These are phyloP conservation scores for Rhynchotus rufescens DNA, from an alignment of 2,797 vertebrate genomes.

Conservation along the genomic window DNA sequence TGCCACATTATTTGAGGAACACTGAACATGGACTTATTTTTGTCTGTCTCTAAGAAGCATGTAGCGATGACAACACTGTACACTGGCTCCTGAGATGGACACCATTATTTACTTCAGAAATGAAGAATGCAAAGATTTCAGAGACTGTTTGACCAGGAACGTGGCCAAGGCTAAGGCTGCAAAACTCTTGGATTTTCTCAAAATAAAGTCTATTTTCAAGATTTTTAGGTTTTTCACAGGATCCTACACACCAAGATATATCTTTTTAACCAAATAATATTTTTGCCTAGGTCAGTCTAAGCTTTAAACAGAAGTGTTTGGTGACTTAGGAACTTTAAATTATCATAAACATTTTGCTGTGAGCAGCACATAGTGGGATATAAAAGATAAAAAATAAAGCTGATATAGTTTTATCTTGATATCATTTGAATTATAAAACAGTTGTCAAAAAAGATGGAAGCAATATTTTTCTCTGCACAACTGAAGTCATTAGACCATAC, in stretches of 20 bases:
- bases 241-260: not conserved
- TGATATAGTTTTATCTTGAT: not conserved
- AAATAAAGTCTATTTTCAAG: not conserved
- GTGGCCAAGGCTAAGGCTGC: not conserved
- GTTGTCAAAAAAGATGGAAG: not conserved
- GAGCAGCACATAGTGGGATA: not conserved
- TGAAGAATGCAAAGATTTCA: not conserved
- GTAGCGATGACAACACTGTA: not conserved
- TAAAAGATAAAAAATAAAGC: not conserved
- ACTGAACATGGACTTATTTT: not conserved
- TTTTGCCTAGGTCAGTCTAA: not conserved
- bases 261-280: not conserved
- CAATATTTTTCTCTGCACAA: not conserved
- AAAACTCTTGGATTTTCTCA: not conserved
- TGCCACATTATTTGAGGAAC: not conserved
- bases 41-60: not conserved
- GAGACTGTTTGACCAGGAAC: not conserved
- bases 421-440: not conserved
- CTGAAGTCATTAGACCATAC: not conserved
- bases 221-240: not conserved
- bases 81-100: not conserved
- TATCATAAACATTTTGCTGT: not conserved
- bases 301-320: not conserved
- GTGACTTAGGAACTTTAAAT: not conserved
- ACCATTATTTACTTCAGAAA: not conserved